Base-by-base conservation (phyloP, 2,797 vertebrate species). In the Ciconia nigra region DNA sequence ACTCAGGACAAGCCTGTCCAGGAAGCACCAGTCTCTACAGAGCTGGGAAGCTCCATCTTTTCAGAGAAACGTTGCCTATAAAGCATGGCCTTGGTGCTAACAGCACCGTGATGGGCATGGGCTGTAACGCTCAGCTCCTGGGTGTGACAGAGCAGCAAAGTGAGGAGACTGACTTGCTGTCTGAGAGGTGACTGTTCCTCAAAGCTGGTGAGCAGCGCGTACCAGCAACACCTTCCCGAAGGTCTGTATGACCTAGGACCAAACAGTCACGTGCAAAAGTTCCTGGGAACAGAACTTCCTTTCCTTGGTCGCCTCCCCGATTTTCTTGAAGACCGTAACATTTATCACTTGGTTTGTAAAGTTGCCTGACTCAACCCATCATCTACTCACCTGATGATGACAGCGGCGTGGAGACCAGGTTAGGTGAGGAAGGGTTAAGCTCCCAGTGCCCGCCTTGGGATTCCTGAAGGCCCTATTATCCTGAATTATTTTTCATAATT, bases 401-500 rank as follows among this genome's bases (percentile, higher is more conserved):
- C 89, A 91, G 61, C 9, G 3, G n/a, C 0, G 0, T 49, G 47
- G 81, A 95, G 92, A 82, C 91, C 92, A 83, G 66, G 83, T 80
- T 62, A 96, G 97, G 96, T 87, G 91, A 88, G 91, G 94, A 96
- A 96, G 97, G 84, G 96, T 90, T 95, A 98, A 98, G 83, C 87
- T 95, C 86, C 69, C 87, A 20, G 96, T 92, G 93, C 96, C 92
- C 6, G 94, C 93, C 94, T 95, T 93, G 81, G 96, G 96, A 97
- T 97, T 98, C 98, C 88, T 97, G 95, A 97, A 97, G 94, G 96
- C 98, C 96, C 95, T 93, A 98, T 97, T 98, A 97, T 97, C 97
- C 97, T 4, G 78, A 98, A 97, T 96, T 94, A 96, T 97, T 97
- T 96, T 97, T 98, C 96, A 88, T 98, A 98, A 98, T 98, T 98